Conservation (phyloP, 2,113 vertebrate species). For the Pongo pygmaeus region DNA sequence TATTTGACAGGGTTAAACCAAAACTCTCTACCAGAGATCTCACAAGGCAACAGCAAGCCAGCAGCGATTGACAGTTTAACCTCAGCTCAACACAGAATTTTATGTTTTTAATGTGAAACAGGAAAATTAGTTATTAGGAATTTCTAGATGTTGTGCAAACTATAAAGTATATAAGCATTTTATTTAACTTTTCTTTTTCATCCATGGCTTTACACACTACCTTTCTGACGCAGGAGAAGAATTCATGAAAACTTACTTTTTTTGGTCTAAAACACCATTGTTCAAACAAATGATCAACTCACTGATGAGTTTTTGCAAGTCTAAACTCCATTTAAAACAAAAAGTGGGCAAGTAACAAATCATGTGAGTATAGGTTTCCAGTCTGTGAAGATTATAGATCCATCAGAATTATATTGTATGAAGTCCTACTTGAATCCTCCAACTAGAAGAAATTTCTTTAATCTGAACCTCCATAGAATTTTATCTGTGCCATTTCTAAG, state of each 20-base stretch:
- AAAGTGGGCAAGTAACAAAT: background rate
- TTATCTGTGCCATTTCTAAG: background rate
- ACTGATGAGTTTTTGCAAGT: background rate
- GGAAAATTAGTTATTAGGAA: background rate
- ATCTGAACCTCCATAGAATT: background rate
- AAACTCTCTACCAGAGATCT: background rate
- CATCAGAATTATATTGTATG: background rate
- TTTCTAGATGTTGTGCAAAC: background rate
- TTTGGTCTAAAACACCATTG: background rate
- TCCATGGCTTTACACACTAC: background rate
- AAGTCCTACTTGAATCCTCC: background rate
- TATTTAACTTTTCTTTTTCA: constrained; percentile 19
- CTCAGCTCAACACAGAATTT: background rate
- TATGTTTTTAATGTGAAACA: background rate
- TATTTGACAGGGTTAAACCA: background rate
- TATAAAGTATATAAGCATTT: background rate
- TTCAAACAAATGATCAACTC: background rate
- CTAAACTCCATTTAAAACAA: background rate
- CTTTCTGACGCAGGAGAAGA: background rate
- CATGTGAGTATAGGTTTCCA: background rate
- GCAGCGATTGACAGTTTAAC: background rate
- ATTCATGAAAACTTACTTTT: background rate
- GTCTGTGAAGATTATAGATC: background rate
- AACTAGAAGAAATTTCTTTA: background rate
- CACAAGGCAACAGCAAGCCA: background rate